Evolutionary conservation across 2,797 vertebrate species (phyloP), one percentile per base, ranked within the genome.

Genomic region (Atherinosoma microstoma): DNA sequence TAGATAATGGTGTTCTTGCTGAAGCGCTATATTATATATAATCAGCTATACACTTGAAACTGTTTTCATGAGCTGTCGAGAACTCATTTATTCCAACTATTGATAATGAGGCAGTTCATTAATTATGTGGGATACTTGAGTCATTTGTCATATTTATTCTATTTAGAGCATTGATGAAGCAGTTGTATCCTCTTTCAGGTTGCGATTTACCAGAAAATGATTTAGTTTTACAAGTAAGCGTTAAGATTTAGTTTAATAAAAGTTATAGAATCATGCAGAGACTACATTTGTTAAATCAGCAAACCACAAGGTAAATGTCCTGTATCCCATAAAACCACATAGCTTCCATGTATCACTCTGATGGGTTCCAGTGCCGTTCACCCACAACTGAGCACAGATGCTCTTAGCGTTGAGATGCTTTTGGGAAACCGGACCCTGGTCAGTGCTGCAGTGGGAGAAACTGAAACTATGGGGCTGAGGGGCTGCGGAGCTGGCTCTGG

Each of bases 401-500:
- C 82, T 71, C 75, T 68, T 45, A 67, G 81, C 78, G 67, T 67
- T 64, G 85, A 83, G 90, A 87, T 70, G 87, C 84, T 80, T 82
- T 69, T 32, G 74, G 87, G 90, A 93, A 92, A 91, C 85, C 74
- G 80, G 89, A 92, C 85, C 76, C 87, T 65, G 91, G 90, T 89
- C 92, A 83, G 85, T 72, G 79, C 78, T 82, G 82, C 64, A 82
- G 87, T 58, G 77, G 86, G 88, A 89, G 89, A 90, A 92, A 85
- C 87, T 90, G 87, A 91, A 92, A 85, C 91, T 92, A 65, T 56
- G 80, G 87, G 86, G 80, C 84, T 75, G 89, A 90, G 86, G 92
- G 89, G 87, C 89, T 89, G 89, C 76, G 85, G 91, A 89, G 87
- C 90, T 90, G 93, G 95, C 94, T 94, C 91, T 93, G 94, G 91